Conservation (phyloP, 1,140 invertebrate species). For the Zaprionus vittiger region DNA sequence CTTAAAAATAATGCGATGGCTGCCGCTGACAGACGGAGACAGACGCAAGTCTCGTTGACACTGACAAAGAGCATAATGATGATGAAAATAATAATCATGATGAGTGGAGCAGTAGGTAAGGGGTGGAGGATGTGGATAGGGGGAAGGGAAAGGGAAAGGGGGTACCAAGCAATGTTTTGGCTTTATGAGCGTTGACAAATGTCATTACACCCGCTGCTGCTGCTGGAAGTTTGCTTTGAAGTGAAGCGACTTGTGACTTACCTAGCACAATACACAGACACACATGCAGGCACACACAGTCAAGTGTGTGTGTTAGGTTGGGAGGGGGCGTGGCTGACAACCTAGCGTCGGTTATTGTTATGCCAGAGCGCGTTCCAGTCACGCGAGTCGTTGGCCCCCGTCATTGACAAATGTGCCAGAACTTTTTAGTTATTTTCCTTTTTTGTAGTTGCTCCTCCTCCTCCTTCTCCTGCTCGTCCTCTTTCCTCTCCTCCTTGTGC, state of each 20-base stretch:
- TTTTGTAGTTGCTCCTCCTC: slow-evolving; percentile 29
- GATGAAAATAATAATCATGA: slow-evolving; percentile 39
- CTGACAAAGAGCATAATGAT: slow-evolving; percentile 77
- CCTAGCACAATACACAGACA: slow-evolving; percentile 2
- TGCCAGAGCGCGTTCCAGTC: slow-evolving; percentile 40
- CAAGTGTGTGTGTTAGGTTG: background rate
- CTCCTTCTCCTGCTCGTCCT: background rate
- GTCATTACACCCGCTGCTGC: slow-evolving; percentile 75
- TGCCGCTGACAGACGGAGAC: slow-evolving; percentile 58
- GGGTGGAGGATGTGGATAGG: slow-evolving; percentile 8
- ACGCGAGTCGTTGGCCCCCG: slow-evolving; percentile 67
- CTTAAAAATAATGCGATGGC: slow-evolving; percentile 74
- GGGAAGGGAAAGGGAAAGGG: background rate
- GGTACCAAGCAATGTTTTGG: slow-evolving; percentile 44
- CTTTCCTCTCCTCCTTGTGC: background rate
- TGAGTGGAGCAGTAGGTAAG: slow-evolving; percentile 18
- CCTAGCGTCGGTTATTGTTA: slow-evolving; percentile 30
- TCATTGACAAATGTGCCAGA: slow-evolving; percentile 77
- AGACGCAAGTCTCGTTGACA: slow-evolving; percentile 74
- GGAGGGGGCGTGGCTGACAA: background rate
- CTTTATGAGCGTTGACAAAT: slow-evolving; percentile 74
- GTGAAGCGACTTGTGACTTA: slow-evolving; percentile 53
- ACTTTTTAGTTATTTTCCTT: slow-evolving; percentile 49
- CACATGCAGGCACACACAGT: background rate
- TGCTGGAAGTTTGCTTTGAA: slow-evolving; percentile 63